Evolutionary conservation across 2,113 vertebrate species (phyloP).

Genomic region (Pseudorasbora parva): DNA sequence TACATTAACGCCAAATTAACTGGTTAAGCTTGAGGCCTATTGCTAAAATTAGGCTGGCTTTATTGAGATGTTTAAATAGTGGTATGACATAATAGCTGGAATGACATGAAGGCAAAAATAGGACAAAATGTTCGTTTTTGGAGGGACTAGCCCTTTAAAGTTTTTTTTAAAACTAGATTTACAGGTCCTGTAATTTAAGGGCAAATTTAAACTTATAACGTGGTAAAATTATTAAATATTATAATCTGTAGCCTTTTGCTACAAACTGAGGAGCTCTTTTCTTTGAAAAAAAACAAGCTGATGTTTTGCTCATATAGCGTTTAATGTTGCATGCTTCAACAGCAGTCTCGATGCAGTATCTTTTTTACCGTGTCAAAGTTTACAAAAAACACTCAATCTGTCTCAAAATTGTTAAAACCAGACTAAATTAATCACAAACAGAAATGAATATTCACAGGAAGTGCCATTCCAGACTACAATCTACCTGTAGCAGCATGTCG

Average conservation of each 20-base stretch:
- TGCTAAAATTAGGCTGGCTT: no score
- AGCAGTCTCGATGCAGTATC: background rate
- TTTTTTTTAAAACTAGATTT: no score
- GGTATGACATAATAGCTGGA: no score
- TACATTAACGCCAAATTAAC: no score
- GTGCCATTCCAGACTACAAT: background rate
- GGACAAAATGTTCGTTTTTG: no score
- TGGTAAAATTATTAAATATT: background rate
- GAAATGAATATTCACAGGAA: background rate
- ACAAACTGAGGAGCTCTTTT: background rate
- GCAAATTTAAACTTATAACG: background rate
- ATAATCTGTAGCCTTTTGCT: background rate
- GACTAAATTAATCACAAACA: background rate
- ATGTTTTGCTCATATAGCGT: background rate
- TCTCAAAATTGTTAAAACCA: background rate
- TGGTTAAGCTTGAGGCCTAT: no score
- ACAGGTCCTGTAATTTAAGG: background rate
- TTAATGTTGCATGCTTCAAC: background rate
- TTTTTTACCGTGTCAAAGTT: background rate
- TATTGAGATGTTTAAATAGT: no score
- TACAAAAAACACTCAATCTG: background rate
- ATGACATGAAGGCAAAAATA: no score
- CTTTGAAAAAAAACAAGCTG: no score
- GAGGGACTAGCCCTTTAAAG: no score
- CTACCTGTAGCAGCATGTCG: conserved; percentile 95